Base-by-base conservation (phyloP, 2,113 vertebrate genomes). In the Chaenocephalus aceratus region DNA sequence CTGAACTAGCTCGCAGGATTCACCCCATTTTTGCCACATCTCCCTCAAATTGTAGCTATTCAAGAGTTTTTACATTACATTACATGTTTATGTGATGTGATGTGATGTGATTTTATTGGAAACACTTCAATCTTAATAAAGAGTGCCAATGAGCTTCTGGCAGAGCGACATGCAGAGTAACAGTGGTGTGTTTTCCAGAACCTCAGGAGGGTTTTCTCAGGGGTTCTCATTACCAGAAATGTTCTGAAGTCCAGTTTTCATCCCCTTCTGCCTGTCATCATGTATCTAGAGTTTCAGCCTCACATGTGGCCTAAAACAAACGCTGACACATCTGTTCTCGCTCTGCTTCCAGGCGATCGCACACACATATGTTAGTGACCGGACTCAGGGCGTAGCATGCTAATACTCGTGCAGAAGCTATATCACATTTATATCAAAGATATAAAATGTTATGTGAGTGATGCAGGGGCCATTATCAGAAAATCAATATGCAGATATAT, bases 181-280 rank as follows among this genome's bases (percentile, higher is more conserved):
- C 57, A 8, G 16, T 41, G 45, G 57, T 48, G 5, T 14, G 72
- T 7, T 41, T 60, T 72, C 65, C 8, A 36, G 65, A 70, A 86
- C 75, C 73, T 72, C 71, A 14, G 36, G 79, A 83, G 52, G 74
- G 6, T 23, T 64, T 86, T 79, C 72, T 83, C 77, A 34, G 48
- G 69, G 81, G 79, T 81, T 72, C 72, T 91, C 77, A 84, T 87
- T 82, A 88, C 52, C 68, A 72, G 80, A 81, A 26, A 85, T 54
- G 72, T 65, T 80, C 69, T 67, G 58, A 78, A 49, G 72, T 88
- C 77, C 77, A 53, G 71, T 81, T 83, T 85, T 21, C 44, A 34
- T 62, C 77, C 65, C 82, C 79, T 78, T 52, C 5, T 26, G 16
- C 46, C 82, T 70, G 68, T 77, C 85, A 80, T 58, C 57, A 80